These are phyloP conservation scores for Spodoptera litura DNA, from an alignment of 1,140 invertebrate genomes.

Conservation along the genomic window DNA sequence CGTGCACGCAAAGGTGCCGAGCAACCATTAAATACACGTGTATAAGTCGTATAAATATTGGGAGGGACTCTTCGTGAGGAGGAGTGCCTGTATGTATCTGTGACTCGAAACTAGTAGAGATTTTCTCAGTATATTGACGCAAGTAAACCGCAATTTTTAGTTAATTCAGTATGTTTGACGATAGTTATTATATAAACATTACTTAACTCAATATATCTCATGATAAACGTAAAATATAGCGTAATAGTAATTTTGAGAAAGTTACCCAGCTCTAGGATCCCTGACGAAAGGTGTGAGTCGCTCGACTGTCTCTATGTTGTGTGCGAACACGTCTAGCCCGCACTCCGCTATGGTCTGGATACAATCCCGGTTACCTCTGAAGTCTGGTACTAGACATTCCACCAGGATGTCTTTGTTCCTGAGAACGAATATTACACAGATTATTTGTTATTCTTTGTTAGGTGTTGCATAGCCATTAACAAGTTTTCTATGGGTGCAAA, in stretches of 20 bases:
- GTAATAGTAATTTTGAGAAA: neutral
- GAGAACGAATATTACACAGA: slow-evolving; percentile 46
- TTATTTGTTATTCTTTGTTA: too few species aligned
- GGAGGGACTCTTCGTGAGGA: too few species aligned
- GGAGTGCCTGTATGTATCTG: too few species aligned
- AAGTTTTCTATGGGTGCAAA: too few species aligned
- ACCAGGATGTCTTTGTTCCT: slow-evolving; percentile 95
- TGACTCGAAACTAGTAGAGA: too few species aligned
- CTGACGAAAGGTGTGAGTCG: slow-evolving; percentile 95
- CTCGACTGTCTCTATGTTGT: slow-evolving; percentile 98
- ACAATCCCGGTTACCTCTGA: slow-evolving; percentile 92
- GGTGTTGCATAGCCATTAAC: too few species aligned
- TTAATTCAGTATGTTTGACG: too few species aligned
- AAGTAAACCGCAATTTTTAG: too few species aligned
- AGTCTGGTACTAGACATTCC: slow-evolving; percentile 99
- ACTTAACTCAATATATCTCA: too few species aligned
- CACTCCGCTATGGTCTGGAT: slow-evolving; percentile 93
- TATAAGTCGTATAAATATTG: too few species aligned
- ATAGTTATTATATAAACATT: neutral
- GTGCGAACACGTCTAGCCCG: slow-evolving; percentile 97
- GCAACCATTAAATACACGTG: neutral
- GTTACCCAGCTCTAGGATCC: slow-evolving; percentile 93
- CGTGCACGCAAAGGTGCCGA: neutral
- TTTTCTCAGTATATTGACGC: too few species aligned
- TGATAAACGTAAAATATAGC: neutral